Evolutionary conservation across 2,797 vertebrate species (phyloP), one percentile per base, ranked within the genome.

Genomic region (Falco novaeseelandiae): DNA sequence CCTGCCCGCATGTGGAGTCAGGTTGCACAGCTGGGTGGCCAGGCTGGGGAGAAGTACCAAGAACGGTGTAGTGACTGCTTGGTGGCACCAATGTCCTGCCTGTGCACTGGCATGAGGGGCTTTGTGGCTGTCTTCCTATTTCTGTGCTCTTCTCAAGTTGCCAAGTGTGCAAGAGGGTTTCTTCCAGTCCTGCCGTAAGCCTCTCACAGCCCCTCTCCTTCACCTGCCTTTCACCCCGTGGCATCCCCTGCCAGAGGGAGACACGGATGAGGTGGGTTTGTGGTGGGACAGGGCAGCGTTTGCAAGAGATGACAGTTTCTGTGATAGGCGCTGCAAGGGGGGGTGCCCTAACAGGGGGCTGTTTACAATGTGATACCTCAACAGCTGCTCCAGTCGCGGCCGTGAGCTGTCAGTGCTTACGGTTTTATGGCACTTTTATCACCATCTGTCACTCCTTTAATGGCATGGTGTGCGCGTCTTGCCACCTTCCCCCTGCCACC

Each of bases 401-500:
- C 55, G 3, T 72, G 93, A 91, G 91, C 79, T 94, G 67, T 90
- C 96, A 86, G 30, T 78, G 88, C 91, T 88, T 83, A 79, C 2
- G 3, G 91, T 92, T 96, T 98, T 96, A 95, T 84, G 91, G 91
- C 84, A 79, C 94, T 96, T 97, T 83, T 82, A 81, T 95, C 89
- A 69, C 97, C 96, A 97, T 97, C 94, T 97, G 96, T 97, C 91
- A 92, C 83, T 91, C 73, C 87, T 92, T 77, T 91, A 81, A 86
- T 87, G 83, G 89, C 59, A 8, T 55, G 59, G 72, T 4, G n/a
- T 91, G 83, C 3, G 0, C 2, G 3, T 85, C 93, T 74, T 93
- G 94, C 89, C 94, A 92, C 93, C 94, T 94, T 95, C 83, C 40
- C 40, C 84, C 63, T 67, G 80, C 54, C 92, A 62, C 87, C 78